Percentiles rank a stretch among this genome's conserved stretches.
Conservation (phyloP, 2,113 vertebrate genomes). For the Zapornia atra region DNA sequence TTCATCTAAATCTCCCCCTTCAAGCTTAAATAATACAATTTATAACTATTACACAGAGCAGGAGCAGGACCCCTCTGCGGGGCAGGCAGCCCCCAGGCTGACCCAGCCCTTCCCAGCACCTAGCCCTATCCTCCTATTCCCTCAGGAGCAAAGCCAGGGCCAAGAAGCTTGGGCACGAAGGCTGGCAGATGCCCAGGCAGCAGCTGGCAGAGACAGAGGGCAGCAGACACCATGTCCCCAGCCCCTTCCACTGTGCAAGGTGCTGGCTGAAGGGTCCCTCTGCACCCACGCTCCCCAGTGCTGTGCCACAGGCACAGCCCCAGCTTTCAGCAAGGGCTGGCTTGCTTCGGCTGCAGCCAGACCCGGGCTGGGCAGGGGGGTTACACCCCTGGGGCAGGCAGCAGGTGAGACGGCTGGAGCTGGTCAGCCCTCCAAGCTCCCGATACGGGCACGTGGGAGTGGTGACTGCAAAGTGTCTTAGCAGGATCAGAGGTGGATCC, state of each 20-base stretch:
- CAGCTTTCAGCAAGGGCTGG: not conserved
- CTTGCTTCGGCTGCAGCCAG: not conserved
- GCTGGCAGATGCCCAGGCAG: not conserved
- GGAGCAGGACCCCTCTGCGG: not conserved
- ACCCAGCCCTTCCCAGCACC: not conserved
- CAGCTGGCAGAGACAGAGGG: not conserved
- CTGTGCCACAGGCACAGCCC: not conserved
- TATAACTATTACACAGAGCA: not conserved
- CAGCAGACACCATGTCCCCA: rapidly evolving
- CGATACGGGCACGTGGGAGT: rapidly evolving
- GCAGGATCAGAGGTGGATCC: not conserved
- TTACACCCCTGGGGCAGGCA: not conserved
- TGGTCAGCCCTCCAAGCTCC: not conserved
- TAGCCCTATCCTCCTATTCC: not conserved
- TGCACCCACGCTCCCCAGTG: rapidly evolving
- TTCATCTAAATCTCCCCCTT: no score
- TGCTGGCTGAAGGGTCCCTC: not conserved
- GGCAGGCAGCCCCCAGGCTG: not conserved
- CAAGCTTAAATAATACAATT: not conserved
- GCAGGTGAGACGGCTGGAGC: not conserved
- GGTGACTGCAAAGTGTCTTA: not conserved
- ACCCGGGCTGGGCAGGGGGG: not conserved
- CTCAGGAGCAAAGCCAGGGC: not conserved
- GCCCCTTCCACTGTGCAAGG: not conserved
- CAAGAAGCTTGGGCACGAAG: rapidly evolving